phyloP scores from a whole-genome alignment of 2,797 vertebrate species.

The Syndactyla subalaris region DNA sequence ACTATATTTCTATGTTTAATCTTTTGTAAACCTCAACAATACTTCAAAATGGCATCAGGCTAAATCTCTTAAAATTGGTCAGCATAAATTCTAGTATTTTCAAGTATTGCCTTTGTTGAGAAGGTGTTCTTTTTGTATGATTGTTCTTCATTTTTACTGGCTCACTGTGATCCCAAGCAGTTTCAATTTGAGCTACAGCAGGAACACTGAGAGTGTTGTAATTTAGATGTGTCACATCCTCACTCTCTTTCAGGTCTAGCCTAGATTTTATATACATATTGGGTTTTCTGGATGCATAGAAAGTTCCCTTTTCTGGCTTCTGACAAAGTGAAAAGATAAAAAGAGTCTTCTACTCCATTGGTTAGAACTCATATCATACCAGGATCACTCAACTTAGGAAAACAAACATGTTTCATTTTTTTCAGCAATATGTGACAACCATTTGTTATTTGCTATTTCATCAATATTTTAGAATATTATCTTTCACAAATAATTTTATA shows the following conservation, averaged over 20 bases:
- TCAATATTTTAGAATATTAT: neutral
- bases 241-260: neutral
- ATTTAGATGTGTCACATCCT: neutral
- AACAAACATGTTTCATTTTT: neutral
- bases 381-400: neutral
- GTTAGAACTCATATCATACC: neutral
- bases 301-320: neutral
- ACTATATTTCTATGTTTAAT: neutral
- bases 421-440: accelerated
- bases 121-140: neutral
- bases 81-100: neutral
- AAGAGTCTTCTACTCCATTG: neutral
- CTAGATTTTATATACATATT: neutral
- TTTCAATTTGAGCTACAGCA: neutral
- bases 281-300: neutral
- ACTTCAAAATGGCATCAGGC: neutral
- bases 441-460: neutral
- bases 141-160: neutral
- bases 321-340: neutral
- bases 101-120: neutral
- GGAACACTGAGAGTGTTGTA: neutral
- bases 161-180: neutral
- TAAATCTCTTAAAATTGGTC: neutral
- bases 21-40: neutral
- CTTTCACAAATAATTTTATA: neutral